A percentile compares a stretch with the other conserved stretches of the same genome.
Conservation (phyloP, 2,888 invertebrate genomes). For the Branchellion lobata region DNA sequence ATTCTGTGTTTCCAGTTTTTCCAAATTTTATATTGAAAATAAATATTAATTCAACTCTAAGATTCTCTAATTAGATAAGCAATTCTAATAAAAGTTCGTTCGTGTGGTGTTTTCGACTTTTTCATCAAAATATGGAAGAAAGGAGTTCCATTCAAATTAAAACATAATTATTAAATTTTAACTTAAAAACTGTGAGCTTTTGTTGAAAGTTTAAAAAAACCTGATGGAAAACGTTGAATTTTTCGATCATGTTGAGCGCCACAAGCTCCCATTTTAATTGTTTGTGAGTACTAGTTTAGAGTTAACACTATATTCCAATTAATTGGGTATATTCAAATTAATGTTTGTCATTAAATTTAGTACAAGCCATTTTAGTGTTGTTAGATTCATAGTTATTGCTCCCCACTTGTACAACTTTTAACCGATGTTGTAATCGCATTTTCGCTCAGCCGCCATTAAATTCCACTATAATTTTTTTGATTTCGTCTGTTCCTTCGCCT, state of each 20-base stretch:
- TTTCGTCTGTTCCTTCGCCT: background rate
- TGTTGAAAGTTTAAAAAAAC: too few species aligned
- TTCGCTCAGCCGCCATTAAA: conserved; percentile 23
- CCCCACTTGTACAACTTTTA: background rate
- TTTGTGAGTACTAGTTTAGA: conserved; percentile 12
- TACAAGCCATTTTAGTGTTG: conserved; percentile 2
- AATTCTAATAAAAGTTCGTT: too few species aligned
- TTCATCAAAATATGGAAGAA: too few species aligned
- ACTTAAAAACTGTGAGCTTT: too few species aligned
- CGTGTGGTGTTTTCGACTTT: too few species aligned
- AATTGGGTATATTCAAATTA: conserved; percentile 8
- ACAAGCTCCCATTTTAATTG: conserved; percentile 5
- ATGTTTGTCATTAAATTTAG: background rate
- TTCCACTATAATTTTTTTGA: conserved; percentile 18
- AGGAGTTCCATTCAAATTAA: too few species aligned
- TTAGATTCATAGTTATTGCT: background rate
- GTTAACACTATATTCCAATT: conserved; percentile 1
- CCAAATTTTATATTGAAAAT: too few species aligned
- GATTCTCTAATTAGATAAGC: too few species aligned
- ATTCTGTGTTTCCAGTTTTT: too few species aligned
- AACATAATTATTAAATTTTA: too few species aligned
- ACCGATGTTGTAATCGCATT: conserved; percentile 16
- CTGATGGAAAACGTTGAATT: too few species aligned
- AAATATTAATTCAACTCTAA: too few species aligned
- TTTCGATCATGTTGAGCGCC: background rate